phyloP scores from a whole-genome alignment of 1,140 invertebrate species.

The Diploscapter pachys region DNA sequence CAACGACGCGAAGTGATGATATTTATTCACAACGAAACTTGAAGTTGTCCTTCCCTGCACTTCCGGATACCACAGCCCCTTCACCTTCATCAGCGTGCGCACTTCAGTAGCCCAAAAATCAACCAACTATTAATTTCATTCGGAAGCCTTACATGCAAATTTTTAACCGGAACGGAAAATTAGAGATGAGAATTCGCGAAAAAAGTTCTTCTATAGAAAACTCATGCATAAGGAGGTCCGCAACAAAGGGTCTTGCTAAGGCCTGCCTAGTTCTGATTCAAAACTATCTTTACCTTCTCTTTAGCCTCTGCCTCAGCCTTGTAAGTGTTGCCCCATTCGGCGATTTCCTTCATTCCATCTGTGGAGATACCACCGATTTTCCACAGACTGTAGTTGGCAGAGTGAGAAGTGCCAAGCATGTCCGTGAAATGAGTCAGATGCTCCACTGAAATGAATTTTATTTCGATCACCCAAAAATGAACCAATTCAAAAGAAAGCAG shows the following conservation, averaged over 20 bases:
- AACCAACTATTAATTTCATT: no score
- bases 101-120: slow-evolving; percentile 72
- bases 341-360: slow-evolving; percentile 86
- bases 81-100: slow-evolving; percentile 88
- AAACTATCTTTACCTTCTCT: slow-evolving; percentile 63
- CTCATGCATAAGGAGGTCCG: no score
- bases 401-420: slow-evolving; percentile 90
- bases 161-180: no score
- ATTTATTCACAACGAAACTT: slow-evolving; percentile 67
- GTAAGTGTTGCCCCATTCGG: slow-evolving; percentile 85
- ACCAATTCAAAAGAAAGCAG: no score
- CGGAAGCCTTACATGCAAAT: no score
- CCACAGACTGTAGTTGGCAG: slow-evolving; percentile 83
- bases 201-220: no score
- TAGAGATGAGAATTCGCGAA: no score
- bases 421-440: slow-evolving; percentile 97
- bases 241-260: no score
- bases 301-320: slow-evolving; percentile 86
- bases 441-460: slow-evolving; percentile 63
- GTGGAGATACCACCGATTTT: slow-evolving; percentile 82
- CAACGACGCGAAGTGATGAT: slow-evolving; percentile 73
- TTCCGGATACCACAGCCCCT: slow-evolving; percentile 85
- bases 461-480: no score
- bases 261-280: no score
- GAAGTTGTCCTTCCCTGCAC: slow-evolving; percentile 83